phyloP scores from a whole-genome alignment of 2,888 invertebrate species.

The Rutpela maculata region DNA sequence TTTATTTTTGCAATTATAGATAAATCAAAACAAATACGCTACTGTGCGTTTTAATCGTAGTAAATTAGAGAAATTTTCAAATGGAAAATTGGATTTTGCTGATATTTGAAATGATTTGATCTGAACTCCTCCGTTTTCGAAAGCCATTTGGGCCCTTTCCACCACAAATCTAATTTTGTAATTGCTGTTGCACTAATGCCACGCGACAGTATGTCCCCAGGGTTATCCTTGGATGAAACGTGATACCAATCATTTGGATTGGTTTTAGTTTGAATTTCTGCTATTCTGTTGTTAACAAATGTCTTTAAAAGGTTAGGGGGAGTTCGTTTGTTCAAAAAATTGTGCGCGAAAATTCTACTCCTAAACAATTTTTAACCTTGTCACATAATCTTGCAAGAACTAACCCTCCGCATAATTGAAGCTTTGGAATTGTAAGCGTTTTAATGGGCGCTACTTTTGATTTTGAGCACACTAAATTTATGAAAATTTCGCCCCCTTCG shows the following conservation, averaged over 20 bases:
- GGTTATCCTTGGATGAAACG: constrained; percentile 19
- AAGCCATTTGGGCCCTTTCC: constrained; percentile 44
- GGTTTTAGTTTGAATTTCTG: constrained; percentile 33
- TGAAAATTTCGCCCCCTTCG: not conserved
- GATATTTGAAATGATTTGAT: no score
- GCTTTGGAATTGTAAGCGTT: not conserved
- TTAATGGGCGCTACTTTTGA: not conserved
- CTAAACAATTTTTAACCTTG: not conserved
- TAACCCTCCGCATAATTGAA: no score
- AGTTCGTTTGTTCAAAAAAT: not conserved
- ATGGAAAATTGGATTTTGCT: no score
- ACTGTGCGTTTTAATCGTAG: no score
- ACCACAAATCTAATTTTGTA: constrained; percentile 32
- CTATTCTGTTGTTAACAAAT: constrained; percentile 36
- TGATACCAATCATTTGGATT: not conserved
- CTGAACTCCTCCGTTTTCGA: not conserved
- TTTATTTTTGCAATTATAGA: not conserved
- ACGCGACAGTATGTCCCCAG: constrained; percentile 25
- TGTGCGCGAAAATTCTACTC: not conserved
- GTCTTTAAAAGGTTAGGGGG: constrained; percentile 18
- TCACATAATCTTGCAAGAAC: not conserved
- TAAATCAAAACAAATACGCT: not conserved
- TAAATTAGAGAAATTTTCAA: no score
- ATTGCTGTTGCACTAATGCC: constrained; percentile 4
- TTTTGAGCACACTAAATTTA: constrained; percentile 19